Conservation (phyloP, 1,140 invertebrate genomes). For the Saccostrea cuccullata region DNA sequence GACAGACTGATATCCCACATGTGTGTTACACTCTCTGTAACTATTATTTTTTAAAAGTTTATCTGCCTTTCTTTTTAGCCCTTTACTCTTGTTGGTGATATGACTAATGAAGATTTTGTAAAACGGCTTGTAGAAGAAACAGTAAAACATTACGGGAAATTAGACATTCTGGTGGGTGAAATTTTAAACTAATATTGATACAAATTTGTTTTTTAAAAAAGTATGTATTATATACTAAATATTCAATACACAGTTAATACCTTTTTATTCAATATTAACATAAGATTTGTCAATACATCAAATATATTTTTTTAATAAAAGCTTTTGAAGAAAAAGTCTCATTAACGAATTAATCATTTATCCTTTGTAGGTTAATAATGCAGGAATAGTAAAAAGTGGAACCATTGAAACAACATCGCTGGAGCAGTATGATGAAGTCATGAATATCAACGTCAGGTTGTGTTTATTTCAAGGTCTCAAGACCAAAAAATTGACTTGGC, state of each 20-base stretch:
- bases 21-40: not conserved
- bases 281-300: too few species aligned
- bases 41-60: not conserved
- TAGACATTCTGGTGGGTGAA: constrained; percentile 73
- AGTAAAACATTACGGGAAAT: constrained; percentile 66
- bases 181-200: too few species aligned
- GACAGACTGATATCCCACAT: not conserved
- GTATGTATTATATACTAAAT: not conserved
- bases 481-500: not conserved
- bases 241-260: not conserved
- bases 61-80: constrained; percentile 59
- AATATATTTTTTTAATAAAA: too few species aligned
- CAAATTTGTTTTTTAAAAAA: not conserved
- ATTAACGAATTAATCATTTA: not conserved
- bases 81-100: constrained; percentile 81
- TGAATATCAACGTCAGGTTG: constrained; percentile 90
- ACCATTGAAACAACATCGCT: constrained; percentile 90
- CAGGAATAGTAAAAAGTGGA: constrained; percentile 90
- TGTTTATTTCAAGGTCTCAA: not conserved
- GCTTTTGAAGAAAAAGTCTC: too few species aligned
- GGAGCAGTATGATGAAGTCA: constrained; percentile 89
- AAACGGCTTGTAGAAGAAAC: constrained; percentile 82
- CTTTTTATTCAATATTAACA: not conserved
- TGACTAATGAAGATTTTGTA: constrained; percentile 87
- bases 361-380: constrained; percentile 86